Conservation (phyloP, 1,140 invertebrate species). For the Pemphigus obesinymphae region DNA sequence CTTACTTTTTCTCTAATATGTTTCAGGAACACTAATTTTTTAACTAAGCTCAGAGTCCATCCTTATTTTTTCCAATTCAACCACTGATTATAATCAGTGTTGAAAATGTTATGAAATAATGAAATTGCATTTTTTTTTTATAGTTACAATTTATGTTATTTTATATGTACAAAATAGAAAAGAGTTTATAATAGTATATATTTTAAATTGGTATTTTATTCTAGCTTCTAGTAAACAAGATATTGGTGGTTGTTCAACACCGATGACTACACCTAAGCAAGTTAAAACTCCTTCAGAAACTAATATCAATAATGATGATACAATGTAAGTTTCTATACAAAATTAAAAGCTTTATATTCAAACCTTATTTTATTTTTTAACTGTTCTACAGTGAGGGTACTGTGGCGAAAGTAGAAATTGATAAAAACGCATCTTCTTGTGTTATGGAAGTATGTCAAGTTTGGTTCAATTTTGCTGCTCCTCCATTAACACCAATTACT, state of each 20-base stretch:
- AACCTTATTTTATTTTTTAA: constrained; percentile 47
- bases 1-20: no score
- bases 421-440: constrained; percentile 70
- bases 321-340: background rate
- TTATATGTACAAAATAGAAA: background rate
- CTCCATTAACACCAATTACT: constrained; percentile 87
- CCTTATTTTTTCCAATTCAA: no score
- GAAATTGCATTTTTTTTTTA: no score
- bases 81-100: no score
- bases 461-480: constrained; percentile 97
- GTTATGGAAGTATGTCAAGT: constrained; percentile 82
- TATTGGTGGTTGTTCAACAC: background rate
- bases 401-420: constrained; percentile 50
- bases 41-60: no score
- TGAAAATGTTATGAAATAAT: no score
- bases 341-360: background rate
- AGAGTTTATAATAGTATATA: background rate
- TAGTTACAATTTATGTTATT: no score
- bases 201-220: background rate
- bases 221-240: constrained; percentile 36
- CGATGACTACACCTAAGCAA: constrained; percentile 25
- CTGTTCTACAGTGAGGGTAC: constrained; percentile 51
- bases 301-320: constrained; percentile 22
- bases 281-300: constrained; percentile 15
- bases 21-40: no score